phyloP scores from a whole-genome alignment of 1,140 invertebrate species.

The Trichonephila inaurata region DNA sequence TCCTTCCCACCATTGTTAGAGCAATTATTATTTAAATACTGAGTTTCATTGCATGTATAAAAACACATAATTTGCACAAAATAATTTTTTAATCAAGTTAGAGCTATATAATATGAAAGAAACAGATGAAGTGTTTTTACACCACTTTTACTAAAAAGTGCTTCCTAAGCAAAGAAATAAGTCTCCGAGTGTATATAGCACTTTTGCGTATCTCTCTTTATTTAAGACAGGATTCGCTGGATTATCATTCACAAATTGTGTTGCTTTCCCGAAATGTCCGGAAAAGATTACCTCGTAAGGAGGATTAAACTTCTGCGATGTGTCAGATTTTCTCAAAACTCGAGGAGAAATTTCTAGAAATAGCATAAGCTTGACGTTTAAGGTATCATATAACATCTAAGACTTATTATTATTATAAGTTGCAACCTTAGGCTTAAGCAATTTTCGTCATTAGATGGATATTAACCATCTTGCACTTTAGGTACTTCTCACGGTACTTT shows the following conservation, averaged over 20 bases:
- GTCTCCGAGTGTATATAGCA: background rate
- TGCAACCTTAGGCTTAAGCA: background rate
- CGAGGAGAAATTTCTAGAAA: background rate
- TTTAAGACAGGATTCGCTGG: background rate
- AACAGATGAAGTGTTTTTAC: background rate
- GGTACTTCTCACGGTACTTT: too few relatives aligned
- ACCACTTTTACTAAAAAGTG: background rate
- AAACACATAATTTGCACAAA: too few relatives aligned
- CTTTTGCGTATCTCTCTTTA: background rate
- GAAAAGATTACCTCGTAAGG: slow-evolving; percentile 10
- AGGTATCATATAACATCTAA: background rate
- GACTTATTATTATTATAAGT: background rate
- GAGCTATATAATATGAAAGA: too few relatives aligned
- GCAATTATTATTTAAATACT: too few relatives aligned
- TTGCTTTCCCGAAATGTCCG: background rate
- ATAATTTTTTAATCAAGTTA: too few relatives aligned
- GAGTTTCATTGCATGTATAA: too few relatives aligned
- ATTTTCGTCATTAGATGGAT: background rate
- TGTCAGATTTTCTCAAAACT: background rate
- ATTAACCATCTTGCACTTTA: background rate
- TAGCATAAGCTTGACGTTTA: background rate
- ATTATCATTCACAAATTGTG: background rate
- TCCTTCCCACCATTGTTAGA: too few relatives aligned
- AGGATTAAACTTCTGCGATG: slow-evolving; percentile 24
- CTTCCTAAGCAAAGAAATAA: background rate